These are phyloP conservation scores for Leucoptera coffeella DNA, from an alignment of 2,888 invertebrate genomes.

Conservation along the genomic window DNA sequence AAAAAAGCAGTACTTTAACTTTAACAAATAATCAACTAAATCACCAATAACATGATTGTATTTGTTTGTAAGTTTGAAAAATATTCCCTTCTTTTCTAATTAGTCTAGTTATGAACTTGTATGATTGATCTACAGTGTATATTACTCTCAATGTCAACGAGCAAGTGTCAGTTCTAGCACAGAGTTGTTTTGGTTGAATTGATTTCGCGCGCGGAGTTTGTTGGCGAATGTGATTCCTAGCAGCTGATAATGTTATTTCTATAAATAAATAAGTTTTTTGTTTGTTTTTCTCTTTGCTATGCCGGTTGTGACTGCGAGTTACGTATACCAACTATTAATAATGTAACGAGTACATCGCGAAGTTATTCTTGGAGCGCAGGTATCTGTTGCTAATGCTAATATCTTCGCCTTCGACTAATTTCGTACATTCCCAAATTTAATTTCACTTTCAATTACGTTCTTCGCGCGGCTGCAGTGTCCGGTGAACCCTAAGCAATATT, in stretches of 20 bases:
- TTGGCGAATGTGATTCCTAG: too few species aligned
- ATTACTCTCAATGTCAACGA: too few species aligned
- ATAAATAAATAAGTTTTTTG: conserved; percentile 19
- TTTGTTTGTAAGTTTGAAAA: too few species aligned
- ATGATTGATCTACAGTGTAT: too few species aligned
- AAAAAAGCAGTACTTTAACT: too few species aligned
- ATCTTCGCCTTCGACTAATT: conserved; percentile 19
- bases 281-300: conserved; percentile 24
- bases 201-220: too few species aligned
- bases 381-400: conserved; percentile 15
- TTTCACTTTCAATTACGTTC: conserved; percentile 14
- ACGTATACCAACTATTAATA: conserved; percentile 35
- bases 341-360: conserved; percentile 19
- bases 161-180: conserved; percentile 1
- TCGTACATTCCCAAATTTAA: conserved; percentile 12
- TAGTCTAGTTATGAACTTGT: too few species aligned
- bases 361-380: conserved; percentile 1
- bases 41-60: too few species aligned
- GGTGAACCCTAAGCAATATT: conserved; percentile 1
- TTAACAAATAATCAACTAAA: too few species aligned
- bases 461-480: too few species aligned
- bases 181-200: conserved; percentile 4
- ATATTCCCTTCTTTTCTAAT: too few species aligned
- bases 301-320: conserved; percentile 16
- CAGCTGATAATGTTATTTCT: too few species aligned